Percentiles rank a stretch among this genome's conserved stretches.
Evolutionary conservation across 2,888 invertebrate genomes (phyloP).

Genomic region (Andrena hattorfiana): DNA sequence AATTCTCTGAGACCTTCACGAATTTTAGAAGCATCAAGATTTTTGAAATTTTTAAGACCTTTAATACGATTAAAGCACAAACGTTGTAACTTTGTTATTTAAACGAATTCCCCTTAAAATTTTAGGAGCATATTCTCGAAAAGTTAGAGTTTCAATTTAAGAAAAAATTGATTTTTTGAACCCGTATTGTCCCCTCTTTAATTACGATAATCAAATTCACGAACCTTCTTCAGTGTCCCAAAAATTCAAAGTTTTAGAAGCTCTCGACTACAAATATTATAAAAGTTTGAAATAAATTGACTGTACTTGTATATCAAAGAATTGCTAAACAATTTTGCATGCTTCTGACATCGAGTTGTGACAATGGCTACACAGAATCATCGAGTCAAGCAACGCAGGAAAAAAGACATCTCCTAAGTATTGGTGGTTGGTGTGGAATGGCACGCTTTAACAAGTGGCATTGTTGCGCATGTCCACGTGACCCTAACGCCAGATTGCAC

Average conservation of each 20-base stretch:
- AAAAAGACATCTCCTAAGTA: conserved; percentile 22
- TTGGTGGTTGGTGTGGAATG: conserved; percentile 41
- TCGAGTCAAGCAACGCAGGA: neutral
- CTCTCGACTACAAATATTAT: neutral
- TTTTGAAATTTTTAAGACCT: neutral
- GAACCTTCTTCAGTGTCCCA: neutral
- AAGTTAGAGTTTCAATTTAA: too few relatives aligned
- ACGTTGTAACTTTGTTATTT: neutral
- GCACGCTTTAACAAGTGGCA: conserved; percentile 49
- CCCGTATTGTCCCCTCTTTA: too few relatives aligned
- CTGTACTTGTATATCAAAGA: neutral
- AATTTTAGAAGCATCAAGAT: neutral
- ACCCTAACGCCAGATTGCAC: conserved; percentile 62
- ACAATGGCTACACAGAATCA: neutral
- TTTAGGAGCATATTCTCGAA: too few relatives aligned
- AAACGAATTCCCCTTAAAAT: too few relatives aligned
- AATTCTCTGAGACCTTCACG: neutral
- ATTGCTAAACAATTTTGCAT: neutral
- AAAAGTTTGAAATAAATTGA: neutral
- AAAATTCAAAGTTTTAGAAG: neutral
- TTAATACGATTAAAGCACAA: neutral
- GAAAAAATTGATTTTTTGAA: too few relatives aligned
- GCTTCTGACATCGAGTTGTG: neutral
- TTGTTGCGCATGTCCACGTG: conserved; percentile 58
- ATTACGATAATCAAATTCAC: neutral